Conservation (phyloP, 2,888 invertebrate species). For the Eurois occulta region DNA sequence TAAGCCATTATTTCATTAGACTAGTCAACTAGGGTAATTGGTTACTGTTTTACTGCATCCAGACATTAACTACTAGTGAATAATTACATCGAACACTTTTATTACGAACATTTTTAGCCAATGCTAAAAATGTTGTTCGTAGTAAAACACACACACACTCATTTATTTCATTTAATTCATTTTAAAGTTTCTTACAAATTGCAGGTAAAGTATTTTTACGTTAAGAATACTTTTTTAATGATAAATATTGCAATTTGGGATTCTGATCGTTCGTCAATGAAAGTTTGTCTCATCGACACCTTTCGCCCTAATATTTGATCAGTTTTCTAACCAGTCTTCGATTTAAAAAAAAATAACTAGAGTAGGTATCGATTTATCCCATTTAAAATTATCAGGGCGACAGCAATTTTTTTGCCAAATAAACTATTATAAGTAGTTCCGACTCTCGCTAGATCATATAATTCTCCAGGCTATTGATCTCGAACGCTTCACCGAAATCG, state of each 20-base stretch:
- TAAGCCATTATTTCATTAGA: conserved; percentile 43
- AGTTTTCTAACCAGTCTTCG: neutral
- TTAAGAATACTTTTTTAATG: neutral
- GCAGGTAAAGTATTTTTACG: neutral
- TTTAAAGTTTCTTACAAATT: neutral
- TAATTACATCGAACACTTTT: conserved; percentile 25
- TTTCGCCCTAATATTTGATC: neutral
- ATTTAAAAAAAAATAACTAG: neutral
- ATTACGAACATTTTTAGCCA: neutral
- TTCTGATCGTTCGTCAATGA: neutral
- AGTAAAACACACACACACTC: no score
- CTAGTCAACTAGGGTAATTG: conserved; percentile 36
- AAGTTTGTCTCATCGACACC: neutral
- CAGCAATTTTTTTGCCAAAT: neutral
- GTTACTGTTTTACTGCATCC: conserved; percentile 31
- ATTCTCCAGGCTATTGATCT: conserved; percentile 41
- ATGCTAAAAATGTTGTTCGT: no score
- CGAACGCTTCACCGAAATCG: conserved; percentile 45
- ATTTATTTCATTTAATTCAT: neutral
- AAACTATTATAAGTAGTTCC: conserved; percentile 3
- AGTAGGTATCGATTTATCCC: neutral
- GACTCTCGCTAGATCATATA: conserved; percentile 9
- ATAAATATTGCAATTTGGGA: neutral
- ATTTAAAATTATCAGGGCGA: neutral
- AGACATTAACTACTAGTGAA: conserved; percentile 37